phyloP scores from a whole-genome alignment of 2,113 vertebrate genomes.

The Lasiurus borealis region DNA sequence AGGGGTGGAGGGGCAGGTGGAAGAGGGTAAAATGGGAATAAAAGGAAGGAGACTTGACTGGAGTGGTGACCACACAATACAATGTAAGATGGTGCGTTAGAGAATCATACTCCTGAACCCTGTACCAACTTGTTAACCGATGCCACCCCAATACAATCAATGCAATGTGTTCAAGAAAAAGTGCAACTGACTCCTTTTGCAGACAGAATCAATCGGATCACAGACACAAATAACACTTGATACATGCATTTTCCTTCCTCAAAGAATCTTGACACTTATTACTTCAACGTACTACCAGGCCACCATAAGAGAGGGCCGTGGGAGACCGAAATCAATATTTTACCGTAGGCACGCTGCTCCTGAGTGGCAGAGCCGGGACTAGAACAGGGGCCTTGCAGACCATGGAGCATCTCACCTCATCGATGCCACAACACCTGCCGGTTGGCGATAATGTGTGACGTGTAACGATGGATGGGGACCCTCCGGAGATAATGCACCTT shows the following conservation, averaged over 20 bases:
- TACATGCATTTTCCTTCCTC: neutral
- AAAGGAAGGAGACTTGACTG: neutral
- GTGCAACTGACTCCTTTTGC: neutral
- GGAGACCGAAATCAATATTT: neutral
- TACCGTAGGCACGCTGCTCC: neutral
- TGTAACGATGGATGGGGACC: neutral
- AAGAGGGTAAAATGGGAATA: neutral
- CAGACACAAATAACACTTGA: neutral
- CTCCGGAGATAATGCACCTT: neutral
- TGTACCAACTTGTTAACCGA: too few species aligned
- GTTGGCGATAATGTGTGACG: rapidly evolving
- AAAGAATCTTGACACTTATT: constrained; percentile 16
- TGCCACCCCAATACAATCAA: neutral
- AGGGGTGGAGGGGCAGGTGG: neutral
- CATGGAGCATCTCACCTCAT: neutral
- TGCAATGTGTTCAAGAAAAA: neutral
- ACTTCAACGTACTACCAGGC: neutral
- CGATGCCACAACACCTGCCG: neutral
- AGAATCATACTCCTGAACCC: neutral
- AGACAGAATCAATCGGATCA: neutral
- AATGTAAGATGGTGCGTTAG: neutral
- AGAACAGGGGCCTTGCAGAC: neutral
- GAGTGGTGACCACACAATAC: neutral
- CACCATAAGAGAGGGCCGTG: neutral
- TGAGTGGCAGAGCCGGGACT: neutral